Conservation (phyloP, 92 coral and sea anemone genomes). For the Bergia sp. region DNA sequence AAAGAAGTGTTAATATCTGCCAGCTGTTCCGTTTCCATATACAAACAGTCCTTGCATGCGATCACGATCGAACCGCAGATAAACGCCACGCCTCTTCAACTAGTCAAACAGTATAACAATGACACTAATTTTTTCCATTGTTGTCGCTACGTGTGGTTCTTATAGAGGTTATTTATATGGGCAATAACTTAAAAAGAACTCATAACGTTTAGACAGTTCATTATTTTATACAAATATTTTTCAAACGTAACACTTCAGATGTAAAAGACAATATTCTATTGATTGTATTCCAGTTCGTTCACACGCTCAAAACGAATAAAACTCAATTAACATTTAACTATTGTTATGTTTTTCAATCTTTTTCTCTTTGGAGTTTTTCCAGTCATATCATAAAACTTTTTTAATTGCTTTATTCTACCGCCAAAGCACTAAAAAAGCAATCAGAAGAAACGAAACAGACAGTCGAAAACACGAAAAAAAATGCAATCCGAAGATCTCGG, state of each 20-base stretch:
- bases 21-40: slow-evolving; percentile 8
- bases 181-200: not conserved
- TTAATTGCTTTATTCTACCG: not conserved
- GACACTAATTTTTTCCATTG: not conserved
- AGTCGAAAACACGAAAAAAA: not conserved
- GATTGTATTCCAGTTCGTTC: not conserved
- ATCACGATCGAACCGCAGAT: not conserved
- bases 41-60: not conserved
- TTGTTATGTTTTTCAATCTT: not conserved
- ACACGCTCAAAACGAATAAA: not conserved
- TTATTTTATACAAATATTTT: not conserved
- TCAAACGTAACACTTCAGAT: not conserved
- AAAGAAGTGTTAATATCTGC: slow-evolving; percentile 3
- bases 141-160: slow-evolving; percentile 11
- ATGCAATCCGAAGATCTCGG: not conserved
- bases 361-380: no score
- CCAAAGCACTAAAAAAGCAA: slow-evolving; percentile 2
- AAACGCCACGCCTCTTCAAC: not conserved
- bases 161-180: not conserved
- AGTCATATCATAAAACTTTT: not conserved
- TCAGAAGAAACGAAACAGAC: not conserved
- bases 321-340: not conserved
- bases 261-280: not conserved
- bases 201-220: not conserved
- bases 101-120: not conserved